Evolutionary conservation across 2,113 vertebrate genomes (phyloP).

Genomic region (Microcebus lehilahytsara): DNA sequence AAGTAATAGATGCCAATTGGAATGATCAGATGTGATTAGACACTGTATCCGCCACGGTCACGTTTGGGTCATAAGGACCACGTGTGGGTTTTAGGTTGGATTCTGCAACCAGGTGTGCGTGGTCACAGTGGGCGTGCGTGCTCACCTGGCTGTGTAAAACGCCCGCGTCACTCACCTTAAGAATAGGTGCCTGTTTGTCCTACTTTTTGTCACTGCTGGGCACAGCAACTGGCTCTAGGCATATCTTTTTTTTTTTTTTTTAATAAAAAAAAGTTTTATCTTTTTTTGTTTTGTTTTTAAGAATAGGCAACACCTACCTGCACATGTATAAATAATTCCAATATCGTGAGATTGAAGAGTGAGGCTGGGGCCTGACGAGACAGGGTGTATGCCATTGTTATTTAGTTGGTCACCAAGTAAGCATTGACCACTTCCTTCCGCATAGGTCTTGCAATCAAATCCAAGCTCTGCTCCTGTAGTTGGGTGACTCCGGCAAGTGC

Average conservation of each 20-base stretch:
- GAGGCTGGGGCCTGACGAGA: neutral
- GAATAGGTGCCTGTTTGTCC: neutral
- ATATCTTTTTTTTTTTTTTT: neutral
- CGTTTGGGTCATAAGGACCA: neutral
- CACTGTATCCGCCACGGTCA: neutral
- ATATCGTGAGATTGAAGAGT: neutral
- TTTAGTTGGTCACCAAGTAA: too few species aligned
- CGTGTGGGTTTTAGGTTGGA: neutral
- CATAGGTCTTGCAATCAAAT: neutral
- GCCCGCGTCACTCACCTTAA: rapidly evolving
- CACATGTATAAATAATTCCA: neutral
- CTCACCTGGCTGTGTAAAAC: too few species aligned
- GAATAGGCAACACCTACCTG: neutral
- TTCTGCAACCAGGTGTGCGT: rapidly evolving
- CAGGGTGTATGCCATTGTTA: rapidly evolving
- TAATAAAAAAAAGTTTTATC: neutral
- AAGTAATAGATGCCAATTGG: neutral
- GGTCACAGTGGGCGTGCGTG: neutral
- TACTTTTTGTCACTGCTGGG: neutral
- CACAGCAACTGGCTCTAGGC: too few species aligned
- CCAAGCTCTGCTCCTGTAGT: neutral
- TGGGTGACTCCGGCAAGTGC: neutral
- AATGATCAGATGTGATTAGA: neutral
- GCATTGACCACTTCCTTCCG: neutral
- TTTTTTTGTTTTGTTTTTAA: neutral